Base-by-base conservation (phyloP, 2,888 invertebrate genomes). In the Catocala sponsa region DNA sequence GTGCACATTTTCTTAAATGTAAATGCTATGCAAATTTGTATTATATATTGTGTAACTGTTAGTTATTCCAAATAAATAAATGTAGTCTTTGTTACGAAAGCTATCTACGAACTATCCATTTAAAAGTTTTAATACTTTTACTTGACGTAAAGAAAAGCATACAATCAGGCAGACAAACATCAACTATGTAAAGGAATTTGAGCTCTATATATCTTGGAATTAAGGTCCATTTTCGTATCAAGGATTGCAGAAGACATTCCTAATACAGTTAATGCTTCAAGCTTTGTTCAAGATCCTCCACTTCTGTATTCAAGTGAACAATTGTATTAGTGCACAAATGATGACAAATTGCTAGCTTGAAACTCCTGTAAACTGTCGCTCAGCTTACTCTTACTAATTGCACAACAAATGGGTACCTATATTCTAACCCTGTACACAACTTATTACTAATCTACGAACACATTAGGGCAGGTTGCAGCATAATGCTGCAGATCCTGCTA, bases 321-420 rank as follows among this genome's bases (percentile, higher is more conserved):
- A 56, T 59, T 13, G 41, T 47, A 59, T 70, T 59, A 67, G 48
- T 50, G 48, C 50, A 53, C 58, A 63, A 72, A 63, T 56, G 13
- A 67, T 63, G 56, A 63, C 54, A 70, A 67, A 72, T 63, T 54
- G 54, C 47, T 56, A 9, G 48, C 35, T 48, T n/a, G 46, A 66
- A 52, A 33, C 38, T 43, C 7, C 32, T 55, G 48, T 58, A 13
- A 25, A 2, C 25, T 25, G 25, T 25, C 25, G 6, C 42, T 44
- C 15, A 61, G 46, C 51, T 38, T 49, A 55, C 13, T 49, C 38
- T 49, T 10, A 43, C 13, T 55, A 58, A 71, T 61, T 59, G 48
- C 58, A 11, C 11, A 0, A 44, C 10, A 0, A 52, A 41, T 38
- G 25, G 13, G 12, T 11, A 25, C 0, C n/a, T 25, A 25, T 25